These are phyloP conservation scores for Akabosia matsudoensis DNA, from an alignment of 1,140 invertebrate species.

Conservation along the genomic window DNA sequence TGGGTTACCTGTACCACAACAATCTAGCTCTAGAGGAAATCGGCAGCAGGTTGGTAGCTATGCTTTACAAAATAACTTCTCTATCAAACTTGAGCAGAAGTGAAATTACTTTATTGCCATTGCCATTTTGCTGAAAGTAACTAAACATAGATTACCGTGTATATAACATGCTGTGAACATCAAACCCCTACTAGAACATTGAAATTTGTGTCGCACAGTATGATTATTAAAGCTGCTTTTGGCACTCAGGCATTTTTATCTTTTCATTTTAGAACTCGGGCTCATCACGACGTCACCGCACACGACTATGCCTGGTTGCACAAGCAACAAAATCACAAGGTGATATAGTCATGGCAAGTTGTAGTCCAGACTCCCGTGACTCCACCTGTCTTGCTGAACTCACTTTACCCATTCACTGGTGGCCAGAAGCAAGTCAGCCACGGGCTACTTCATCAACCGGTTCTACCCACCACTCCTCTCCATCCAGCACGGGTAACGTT, in stretches of 20 bases:
- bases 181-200: too few relatives aligned
- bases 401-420: slow-evolving; percentile 79
- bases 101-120: background rate
- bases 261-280: background rate
- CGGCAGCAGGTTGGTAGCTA: slow-evolving; percentile 57
- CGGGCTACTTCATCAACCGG: slow-evolving; percentile 47
- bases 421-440: slow-evolving; percentile 61
- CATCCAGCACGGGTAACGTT: slow-evolving; percentile 17
- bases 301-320: slow-evolving; percentile 44
- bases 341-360: slow-evolving; percentile 68
- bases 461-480: background rate
- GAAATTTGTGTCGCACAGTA: too few relatives aligned
- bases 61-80: too few relatives aligned
- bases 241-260: too few relatives aligned
- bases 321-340: slow-evolving; percentile 48
- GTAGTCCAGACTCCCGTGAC: slow-evolving; percentile 81
- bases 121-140: background rate
- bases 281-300: slow-evolving; percentile 32
- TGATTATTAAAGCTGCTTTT: too few relatives aligned
- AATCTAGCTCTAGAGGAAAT: slow-evolving; percentile 30
- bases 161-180: too few relatives aligned
- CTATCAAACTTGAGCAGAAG: background rate
- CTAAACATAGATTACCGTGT: too few relatives aligned
- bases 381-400: slow-evolving; percentile 79
- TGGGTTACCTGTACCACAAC: slow-evolving; percentile 49